Evolutionary conservation across 2,113 vertebrate species (phyloP), one percentile per base, ranked within the genome.

Genomic region (Zosterops pallidus): DNA sequence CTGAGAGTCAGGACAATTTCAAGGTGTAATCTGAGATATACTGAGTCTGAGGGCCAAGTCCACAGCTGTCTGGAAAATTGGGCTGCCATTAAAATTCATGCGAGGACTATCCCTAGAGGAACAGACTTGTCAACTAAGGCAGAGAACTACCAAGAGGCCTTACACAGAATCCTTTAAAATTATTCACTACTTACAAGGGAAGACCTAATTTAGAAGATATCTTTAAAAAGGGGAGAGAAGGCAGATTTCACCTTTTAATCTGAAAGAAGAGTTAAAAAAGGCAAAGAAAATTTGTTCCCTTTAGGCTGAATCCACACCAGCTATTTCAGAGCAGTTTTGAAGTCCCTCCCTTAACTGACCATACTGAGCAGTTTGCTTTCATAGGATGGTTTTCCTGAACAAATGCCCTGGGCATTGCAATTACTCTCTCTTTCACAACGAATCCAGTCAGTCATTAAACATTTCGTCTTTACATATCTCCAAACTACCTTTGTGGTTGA

Each of bases 181-280:
- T 56, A 64, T 24, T 22, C 17, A 21, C 11, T 49, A 7, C 7
- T 5, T 39, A 5, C 2, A 2, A 46, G 12, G 12, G 69, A 92
- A 93, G 15, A 4, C 5, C 4, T 67, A 49, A 67, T 70, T 77
- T n/a, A 69, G 22, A 26, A 70, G 22, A 4, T 23, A 9, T 57
- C 25, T 77, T 85, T 72, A 23, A 52, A 83, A 59, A 44, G 8
- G 4, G 6, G 24, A 84, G 20, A 59, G 15, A 86, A 72, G 23
- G 26, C 5, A 84, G 14, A 55, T 46, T 78, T 85, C 25, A 84
- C 12, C 11, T 64, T 79, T 60, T 28, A 49, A 6, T 9, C 41
- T 44, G n/a, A 1, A 3, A 62, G 2, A 80, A 5, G 1, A 0
- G 9, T 65, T 72, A 14, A 21, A 59, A 62, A 9, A 41, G 6